Conservation (phyloP, 2,888 invertebrate genomes). For the Melanostoma scalare region DNA sequence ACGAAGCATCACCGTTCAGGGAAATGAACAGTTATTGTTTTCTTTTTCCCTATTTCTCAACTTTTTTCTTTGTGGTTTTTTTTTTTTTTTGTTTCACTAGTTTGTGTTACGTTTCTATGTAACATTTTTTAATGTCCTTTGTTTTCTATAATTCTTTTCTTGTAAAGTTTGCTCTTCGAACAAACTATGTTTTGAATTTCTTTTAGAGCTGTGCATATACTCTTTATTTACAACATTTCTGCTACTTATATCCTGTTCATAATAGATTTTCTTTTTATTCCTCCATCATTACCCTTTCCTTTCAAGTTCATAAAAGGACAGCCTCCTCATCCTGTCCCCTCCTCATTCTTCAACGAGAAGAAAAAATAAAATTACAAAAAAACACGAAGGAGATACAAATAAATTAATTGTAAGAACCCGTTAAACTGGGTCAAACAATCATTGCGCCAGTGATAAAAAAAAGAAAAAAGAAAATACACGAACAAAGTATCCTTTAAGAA, state of each 20-base stretch:
- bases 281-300: slow-evolving; percentile 29
- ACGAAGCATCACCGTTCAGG: slow-evolving; percentile 56
- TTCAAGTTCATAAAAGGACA: background rate
- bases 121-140: slow-evolving; percentile 38
- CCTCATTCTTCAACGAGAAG: slow-evolving; percentile 34
- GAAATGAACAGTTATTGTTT: slow-evolving; percentile 65
- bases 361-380: background rate
- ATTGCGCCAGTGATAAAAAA: slow-evolving; percentile 32
- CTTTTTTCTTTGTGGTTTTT: slow-evolving; percentile 8
- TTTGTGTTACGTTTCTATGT: slow-evolving; percentile 33
- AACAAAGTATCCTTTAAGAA: slow-evolving; percentile 37
- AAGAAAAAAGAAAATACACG: background rate
- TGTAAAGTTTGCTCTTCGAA: slow-evolving; percentile 30
- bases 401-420: slow-evolving; percentile 60
- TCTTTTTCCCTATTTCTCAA: slow-evolving; percentile 39
- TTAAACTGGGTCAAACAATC: slow-evolving; percentile 68
- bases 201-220: slow-evolving; percentile 42
- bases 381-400: slow-evolving; percentile 31
- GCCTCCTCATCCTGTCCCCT: background rate
- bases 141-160: slow-evolving; percentile 9
- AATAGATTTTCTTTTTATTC: slow-evolving; percentile 25
- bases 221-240: slow-evolving; percentile 62
- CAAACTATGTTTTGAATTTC: slow-evolving; percentile 57
- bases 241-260: slow-evolving; percentile 61
- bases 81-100: slow-evolving; percentile 8